These are phyloP conservation scores for Trachelus iudaicus DNA, from an alignment of 2,888 invertebrate species.

Conservation along the genomic window DNA sequence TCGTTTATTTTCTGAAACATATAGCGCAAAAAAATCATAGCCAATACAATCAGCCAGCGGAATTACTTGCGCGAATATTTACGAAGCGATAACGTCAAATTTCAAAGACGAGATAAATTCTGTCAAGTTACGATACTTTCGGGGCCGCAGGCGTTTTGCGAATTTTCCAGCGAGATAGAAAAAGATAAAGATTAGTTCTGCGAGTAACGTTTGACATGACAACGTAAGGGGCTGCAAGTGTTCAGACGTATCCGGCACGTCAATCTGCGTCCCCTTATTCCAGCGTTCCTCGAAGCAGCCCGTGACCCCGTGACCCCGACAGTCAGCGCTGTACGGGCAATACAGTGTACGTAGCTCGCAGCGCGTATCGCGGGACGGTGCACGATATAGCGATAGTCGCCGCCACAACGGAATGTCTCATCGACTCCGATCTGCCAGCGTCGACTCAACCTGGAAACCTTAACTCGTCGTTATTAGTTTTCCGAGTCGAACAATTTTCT, in stretches of 20 bases:
- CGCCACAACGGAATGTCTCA: not conserved
- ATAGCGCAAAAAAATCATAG: not conserved
- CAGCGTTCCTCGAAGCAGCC: not conserved
- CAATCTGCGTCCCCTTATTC: not conserved
- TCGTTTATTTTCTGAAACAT: not conserved
- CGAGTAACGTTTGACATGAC: constrained; percentile 27
- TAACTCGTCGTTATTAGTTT: not conserved
- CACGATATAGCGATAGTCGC: not conserved
- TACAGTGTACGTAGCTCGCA: not conserved
- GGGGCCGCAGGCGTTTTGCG: not conserved
- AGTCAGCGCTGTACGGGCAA: not conserved
- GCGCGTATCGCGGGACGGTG: not conserved
- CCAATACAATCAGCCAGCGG: not conserved
- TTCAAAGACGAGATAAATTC: not conserved
- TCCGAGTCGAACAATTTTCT: not conserved
- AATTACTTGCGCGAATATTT: not conserved
- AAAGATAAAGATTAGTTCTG: not conserved
- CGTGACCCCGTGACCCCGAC: not conserved
- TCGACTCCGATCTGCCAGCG: not conserved
- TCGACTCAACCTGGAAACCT: not conserved
- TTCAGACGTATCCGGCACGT: not conserved
- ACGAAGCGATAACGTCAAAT: not conserved
- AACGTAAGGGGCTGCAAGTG: constrained; percentile 4
- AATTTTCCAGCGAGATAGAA: not conserved
- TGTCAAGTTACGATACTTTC: not conserved